phyloP scores from a whole-genome alignment of 1,140 invertebrate genomes.

The Achroia grisella region DNA sequence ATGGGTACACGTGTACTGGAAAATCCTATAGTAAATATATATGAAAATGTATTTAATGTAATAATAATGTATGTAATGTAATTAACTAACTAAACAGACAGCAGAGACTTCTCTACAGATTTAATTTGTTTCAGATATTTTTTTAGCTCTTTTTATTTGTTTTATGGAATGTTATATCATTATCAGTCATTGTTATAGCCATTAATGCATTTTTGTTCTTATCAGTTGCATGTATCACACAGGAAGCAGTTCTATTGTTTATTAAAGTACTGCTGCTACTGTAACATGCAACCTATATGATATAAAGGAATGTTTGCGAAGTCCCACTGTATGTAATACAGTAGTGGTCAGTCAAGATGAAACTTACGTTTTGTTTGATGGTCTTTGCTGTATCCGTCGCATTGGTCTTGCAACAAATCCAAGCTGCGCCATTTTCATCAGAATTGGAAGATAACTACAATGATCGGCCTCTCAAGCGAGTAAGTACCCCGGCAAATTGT shows the following conservation, averaged over 20 bases:
- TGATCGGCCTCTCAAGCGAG: conserved; percentile 4
- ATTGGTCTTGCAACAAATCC: neutral
- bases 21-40: too few species aligned
- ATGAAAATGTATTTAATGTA: too few species aligned
- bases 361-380: conserved; percentile 26
- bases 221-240: conserved; percentile 26
- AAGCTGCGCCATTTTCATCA: neutral
- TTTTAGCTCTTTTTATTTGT: too few species aligned
- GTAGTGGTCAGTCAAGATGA: conserved; percentile 36
- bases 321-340: conserved; percentile 11
- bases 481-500: too few species aligned
- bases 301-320: conserved; percentile 29
- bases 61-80: too few species aligned
- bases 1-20: too few species aligned
- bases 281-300: conserved; percentile 27
- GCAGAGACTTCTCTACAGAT: too few species aligned
- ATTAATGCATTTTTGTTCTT: conserved; percentile 26
- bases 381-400: conserved; percentile 24
- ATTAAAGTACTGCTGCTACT: conserved; percentile 31
- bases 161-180: too few species aligned
- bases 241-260: conserved; percentile 55
- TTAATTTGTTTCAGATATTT: too few species aligned
- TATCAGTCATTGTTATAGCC: too few species aligned
- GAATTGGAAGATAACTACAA: neutral
- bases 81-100: too few species aligned